A percentile compares a stretch with the other conserved stretches of the same genome.
Evolutionary conservation across 1,140 invertebrate species (phyloP).

Genomic region (Drosophila pseudoobscura): DNA sequence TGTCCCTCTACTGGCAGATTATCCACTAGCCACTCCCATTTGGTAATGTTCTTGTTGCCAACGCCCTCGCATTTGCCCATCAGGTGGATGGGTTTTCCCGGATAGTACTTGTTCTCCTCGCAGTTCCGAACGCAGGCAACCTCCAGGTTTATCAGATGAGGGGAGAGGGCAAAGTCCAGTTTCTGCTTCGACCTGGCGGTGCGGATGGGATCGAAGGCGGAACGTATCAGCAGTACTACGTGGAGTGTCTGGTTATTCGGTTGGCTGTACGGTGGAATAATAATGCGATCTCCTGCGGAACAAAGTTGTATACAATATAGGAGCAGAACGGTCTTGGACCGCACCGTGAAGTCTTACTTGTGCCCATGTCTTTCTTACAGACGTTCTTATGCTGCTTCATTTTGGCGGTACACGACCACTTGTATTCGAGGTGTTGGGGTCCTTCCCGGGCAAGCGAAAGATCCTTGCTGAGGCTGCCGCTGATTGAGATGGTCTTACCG

Average conservation of each 20-base stretch:
- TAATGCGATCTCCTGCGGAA: conserved; percentile 18
- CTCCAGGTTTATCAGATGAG: conserved; percentile 33
- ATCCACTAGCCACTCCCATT: conserved; percentile 38
- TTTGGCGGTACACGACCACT: conserved; percentile 3
- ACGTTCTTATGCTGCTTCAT: conserved; percentile 6
- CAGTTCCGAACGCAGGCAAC: conserved; percentile 47
- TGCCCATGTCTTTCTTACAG: conserved; percentile 38
- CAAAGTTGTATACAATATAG: background rate
- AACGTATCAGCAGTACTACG: conserved; percentile 36
- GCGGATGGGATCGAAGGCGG: conserved; percentile 36
- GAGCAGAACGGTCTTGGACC: no score
- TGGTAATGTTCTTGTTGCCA: conserved; percentile 30
- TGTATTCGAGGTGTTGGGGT: conserved; percentile 1
- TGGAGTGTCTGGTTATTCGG: conserved; percentile 33
- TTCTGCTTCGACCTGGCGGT: conserved; percentile 37
- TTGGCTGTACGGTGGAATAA: conserved; percentile 41
- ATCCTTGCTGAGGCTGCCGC: conserved; percentile 14
- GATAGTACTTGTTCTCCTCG: conserved; percentile 37
- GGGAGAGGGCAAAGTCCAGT: conserved; percentile 36
- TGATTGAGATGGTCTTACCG: conserved; percentile 12
- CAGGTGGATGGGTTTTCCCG: conserved; percentile 24
- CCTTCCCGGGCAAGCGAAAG: background rate
- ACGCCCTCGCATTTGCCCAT: conserved; percentile 36
- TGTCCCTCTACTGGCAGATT: conserved; percentile 4
- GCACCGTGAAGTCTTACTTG: conserved; percentile 7